Evolutionary conservation across 2,113 vertebrate genomes (phyloP).

Genomic region (Myodes glareolus): DNA sequence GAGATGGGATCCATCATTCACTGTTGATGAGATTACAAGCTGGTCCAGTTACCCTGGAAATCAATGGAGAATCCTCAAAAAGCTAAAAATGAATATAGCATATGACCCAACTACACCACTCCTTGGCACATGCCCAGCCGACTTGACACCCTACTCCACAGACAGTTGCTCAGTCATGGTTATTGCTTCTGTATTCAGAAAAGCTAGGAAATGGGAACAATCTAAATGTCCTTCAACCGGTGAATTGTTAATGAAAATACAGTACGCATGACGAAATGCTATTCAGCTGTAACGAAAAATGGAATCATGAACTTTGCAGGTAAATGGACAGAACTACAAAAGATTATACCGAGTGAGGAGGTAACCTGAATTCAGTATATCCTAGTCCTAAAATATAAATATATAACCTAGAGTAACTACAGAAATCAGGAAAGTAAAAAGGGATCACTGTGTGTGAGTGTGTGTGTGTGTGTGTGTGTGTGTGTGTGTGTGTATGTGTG

Average conservation of each 20-base stretch:
- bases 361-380: too few relatives aligned
- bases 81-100: background rate
- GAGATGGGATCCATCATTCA: background rate
- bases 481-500: background rate
- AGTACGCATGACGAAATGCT: background rate
- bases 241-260: background rate
- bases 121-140: background rate
- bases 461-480: background rate
- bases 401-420: background rate
- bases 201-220: background rate
- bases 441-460: background rate
- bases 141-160: background rate
- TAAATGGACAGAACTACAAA: background rate
- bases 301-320: background rate
- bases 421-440: background rate
- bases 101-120: background rate
- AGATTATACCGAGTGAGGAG: background rate
- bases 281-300: background rate
- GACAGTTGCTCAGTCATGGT: background rate
- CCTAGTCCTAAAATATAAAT: background rate
- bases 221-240: background rate
- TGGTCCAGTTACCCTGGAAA: background rate
- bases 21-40: background rate
- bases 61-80: background rate
- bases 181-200: background rate